A percentile compares a stretch with the other conserved stretches of the same genome.
These are phyloP conservation scores for Laupala kohalensis DNA, from an alignment of 1,140 invertebrate genomes.

Conservation along the genomic window DNA sequence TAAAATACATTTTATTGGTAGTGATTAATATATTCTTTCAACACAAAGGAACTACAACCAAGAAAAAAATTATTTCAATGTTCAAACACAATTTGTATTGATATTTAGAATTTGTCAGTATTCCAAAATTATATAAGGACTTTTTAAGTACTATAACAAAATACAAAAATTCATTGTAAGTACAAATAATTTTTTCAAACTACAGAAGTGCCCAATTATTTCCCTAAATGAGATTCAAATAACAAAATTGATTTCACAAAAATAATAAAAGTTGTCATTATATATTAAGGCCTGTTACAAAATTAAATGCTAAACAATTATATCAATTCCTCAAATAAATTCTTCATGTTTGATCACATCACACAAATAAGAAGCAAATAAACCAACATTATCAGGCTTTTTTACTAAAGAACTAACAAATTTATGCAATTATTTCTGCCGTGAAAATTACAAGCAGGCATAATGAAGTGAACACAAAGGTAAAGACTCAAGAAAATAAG, in stretches of 20 bases:
- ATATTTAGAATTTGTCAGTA: background rate
- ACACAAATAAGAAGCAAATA: background rate
- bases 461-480: background rate
- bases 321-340: background rate
- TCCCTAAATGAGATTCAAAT: background rate
- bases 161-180: background rate
- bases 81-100: background rate
- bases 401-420: background rate
- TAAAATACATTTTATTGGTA: background rate
- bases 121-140: background rate
- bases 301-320: background rate
- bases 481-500: background rate
- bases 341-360: background rate
- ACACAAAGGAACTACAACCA: background rate
- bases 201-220: background rate
- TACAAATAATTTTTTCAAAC: background rate
- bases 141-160: background rate
- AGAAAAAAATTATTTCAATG: background rate
- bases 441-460: background rate
- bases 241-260: too few relatives aligned
- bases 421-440: background rate
- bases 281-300: background rate
- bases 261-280: background rate
- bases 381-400: background rate
- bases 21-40: background rate